Conservation (phyloP, 2,888 invertebrate genomes). For the Prionchulus punctatus region DNA sequence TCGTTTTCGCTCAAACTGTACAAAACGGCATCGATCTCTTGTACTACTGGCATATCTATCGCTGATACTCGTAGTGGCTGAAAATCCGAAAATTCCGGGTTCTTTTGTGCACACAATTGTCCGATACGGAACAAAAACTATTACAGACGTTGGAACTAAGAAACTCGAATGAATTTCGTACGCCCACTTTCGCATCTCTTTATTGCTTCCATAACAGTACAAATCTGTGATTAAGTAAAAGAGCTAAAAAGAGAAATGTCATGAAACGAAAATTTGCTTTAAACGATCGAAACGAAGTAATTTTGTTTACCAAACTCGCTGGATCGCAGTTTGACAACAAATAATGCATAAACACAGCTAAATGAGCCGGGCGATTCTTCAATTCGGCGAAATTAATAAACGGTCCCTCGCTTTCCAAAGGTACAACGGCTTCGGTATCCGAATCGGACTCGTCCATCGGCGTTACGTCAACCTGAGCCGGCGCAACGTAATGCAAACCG, state of each 20-base stretch:
- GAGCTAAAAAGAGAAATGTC: constrained; percentile 36
- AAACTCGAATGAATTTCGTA: constrained; percentile 97
- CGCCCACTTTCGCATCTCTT: constrained; percentile 92
- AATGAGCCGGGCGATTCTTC: constrained; percentile 68
- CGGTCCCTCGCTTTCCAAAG: constrained; percentile 65
- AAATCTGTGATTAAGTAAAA: constrained; percentile 81
- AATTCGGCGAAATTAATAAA: constrained; percentile 67
- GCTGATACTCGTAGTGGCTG: constrained; percentile 37
- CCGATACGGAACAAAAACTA: too few species aligned
- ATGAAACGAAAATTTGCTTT: neutral
- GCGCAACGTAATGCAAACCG: constrained; percentile 13
- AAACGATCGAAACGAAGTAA: neutral
- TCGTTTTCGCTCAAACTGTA: constrained; percentile 5
- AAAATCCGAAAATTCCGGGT: too few species aligned
- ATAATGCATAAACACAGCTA: constrained; percentile 85
- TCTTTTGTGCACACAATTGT: too few species aligned
- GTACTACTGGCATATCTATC: constrained; percentile 5
- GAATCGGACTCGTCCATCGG: constrained; percentile 11
- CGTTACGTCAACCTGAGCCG: constrained; percentile 13
- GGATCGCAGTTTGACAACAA: constrained; percentile 67
- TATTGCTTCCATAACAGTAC: constrained; percentile 53
- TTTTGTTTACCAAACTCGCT: constrained; percentile 47
- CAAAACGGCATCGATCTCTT: constrained; percentile 3
- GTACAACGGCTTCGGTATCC: neutral
- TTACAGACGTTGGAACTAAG: constrained; percentile 47